A percentile compares a stretch with the other conserved stretches of the same genome.
phyloP scores from a whole-genome alignment of 2,113 vertebrate genomes.

The Aptenodytes patagonicus region DNA sequence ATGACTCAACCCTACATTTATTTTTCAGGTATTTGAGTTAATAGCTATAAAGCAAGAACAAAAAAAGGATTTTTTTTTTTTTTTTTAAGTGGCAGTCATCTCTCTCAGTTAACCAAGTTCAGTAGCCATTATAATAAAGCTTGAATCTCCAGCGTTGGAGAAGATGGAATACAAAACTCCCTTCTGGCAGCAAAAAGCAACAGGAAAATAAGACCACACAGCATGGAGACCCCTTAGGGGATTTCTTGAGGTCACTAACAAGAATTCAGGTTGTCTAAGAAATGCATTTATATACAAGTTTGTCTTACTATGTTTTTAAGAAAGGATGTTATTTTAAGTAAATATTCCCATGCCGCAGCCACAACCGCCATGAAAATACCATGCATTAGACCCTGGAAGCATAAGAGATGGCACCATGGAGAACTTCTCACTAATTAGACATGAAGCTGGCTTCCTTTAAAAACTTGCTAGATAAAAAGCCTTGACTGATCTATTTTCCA shows the following conservation, averaged over 20 bases:
- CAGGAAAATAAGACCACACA: background rate
- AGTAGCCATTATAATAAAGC: background rate
- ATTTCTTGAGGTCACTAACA: background rate
- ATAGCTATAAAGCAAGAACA: background rate
- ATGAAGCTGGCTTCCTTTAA: background rate
- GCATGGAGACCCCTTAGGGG: background rate
- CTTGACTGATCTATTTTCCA: conserved; percentile 35
- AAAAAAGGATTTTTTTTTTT: background rate
- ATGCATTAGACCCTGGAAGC: background rate
- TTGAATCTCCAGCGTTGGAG: background rate
- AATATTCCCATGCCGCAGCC: background rate
- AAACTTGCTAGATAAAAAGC: conserved; percentile 35
- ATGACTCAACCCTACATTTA: background rate
- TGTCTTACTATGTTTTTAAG: background rate
- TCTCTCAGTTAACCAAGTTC: background rate
- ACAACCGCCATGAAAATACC: background rate
- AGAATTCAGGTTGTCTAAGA: background rate
- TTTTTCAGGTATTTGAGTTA: background rate
- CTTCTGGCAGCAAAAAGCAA: background rate
- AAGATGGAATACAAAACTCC: background rate
- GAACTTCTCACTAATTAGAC: conserved; percentile 33
- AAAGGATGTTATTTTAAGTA: background rate
- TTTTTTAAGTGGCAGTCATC: background rate
- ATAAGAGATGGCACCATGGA: background rate
- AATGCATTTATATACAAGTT: background rate